phyloP scores from a whole-genome alignment of 2,888 invertebrate species.

The Phortica magna region DNA sequence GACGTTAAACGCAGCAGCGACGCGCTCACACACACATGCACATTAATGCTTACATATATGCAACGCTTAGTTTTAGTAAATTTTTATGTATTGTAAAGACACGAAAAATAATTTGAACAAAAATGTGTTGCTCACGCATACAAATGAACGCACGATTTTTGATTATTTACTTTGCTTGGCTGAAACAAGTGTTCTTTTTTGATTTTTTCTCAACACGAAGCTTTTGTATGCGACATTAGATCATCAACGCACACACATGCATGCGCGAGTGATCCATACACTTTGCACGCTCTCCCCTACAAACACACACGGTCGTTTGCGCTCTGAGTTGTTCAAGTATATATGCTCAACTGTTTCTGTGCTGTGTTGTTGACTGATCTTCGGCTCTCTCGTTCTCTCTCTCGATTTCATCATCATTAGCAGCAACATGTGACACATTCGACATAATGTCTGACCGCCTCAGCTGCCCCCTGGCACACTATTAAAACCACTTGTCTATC shows the following conservation, averaged over 20 bases:
- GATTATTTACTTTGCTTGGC: slow-evolving; percentile 11
- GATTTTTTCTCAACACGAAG: slow-evolving; percentile 6
- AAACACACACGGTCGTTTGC: neutral
- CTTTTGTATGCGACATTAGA: slow-evolving; percentile 20
- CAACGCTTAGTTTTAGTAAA: neutral
- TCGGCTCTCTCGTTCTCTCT: neutral
- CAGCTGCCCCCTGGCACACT: too few species aligned
- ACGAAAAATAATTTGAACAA: neutral
- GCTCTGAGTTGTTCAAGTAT: too few species aligned
- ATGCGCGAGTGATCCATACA: neutral
- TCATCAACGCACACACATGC: slow-evolving; percentile 46
- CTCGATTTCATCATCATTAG: neutral
- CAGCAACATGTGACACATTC: neutral
- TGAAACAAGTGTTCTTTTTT: slow-evolving; percentile 31
- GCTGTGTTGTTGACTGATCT: neutral
- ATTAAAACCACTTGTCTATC: neutral
- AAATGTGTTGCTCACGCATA: neutral
- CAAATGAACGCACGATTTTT: neutral
- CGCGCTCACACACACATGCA: neutral
- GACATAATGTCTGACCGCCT: neutral
- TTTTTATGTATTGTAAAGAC: neutral
- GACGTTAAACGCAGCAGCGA: neutral
- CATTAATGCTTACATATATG: neutral
- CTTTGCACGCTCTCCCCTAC: neutral
- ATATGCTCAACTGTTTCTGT: too few species aligned